Conservation (phyloP, 2,797 vertebrate species). For the Arrhamphus sclerolepis region DNA sequence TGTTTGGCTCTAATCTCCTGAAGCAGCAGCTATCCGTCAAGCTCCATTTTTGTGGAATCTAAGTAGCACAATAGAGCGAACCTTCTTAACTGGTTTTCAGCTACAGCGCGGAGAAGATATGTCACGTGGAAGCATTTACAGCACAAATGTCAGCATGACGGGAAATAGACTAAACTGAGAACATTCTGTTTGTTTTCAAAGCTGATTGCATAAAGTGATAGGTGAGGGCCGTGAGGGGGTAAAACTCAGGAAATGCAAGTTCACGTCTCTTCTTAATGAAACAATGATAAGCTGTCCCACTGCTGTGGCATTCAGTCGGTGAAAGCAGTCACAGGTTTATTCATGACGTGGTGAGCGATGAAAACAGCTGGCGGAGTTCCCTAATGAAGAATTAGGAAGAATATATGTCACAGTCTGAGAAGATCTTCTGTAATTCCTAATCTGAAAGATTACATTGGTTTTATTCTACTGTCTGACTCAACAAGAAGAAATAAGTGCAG, state of each 20-base stretch:
- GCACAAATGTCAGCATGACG: not conserved
- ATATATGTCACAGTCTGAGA: slow-evolving; percentile 21
- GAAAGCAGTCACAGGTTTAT: not conserved
- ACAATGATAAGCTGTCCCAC: not conserved
- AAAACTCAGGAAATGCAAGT: not conserved
- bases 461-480: slow-evolving; percentile 12
- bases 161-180: slow-evolving; percentile 3
- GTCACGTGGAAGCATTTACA: not conserved
- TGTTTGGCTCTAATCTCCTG: not conserved
- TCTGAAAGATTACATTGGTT: slow-evolving; percentile 16
- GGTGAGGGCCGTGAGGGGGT: not conserved
- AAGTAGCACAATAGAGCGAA: not conserved
- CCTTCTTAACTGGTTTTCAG: not conserved
- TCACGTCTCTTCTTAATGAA: not conserved
- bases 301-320: slow-evolving; percentile 1
- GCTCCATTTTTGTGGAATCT: slow-evolving; percentile 1
- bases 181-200: slow-evolving; percentile 18
- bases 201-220: slow-evolving; percentile 14
- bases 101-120: not conserved
- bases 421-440: slow-evolving; percentile 12
- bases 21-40: not conserved
- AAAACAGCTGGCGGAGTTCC: slow-evolving; percentile 3
- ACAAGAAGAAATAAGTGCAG: not conserved
- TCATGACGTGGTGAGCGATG: not conserved
- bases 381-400: slow-evolving; percentile 13